Percentiles rank a stretch among this genome's conserved stretches.
phyloP scores from a whole-genome alignment of 2,113 vertebrate genomes.

The Salminus brasiliensis region DNA sequence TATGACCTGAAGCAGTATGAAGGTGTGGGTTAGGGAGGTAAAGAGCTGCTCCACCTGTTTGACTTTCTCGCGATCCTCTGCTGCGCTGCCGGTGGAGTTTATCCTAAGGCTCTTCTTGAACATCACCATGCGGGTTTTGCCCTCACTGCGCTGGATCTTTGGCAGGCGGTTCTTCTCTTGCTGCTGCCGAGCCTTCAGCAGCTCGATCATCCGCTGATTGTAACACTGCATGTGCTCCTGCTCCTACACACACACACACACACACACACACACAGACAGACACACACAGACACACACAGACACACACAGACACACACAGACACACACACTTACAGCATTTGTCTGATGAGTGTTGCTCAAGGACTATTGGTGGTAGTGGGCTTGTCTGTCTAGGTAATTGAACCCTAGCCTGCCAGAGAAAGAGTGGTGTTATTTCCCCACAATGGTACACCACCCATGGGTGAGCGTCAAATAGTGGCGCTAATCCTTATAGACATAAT shows the following conservation, averaged over 20 bases:
- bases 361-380: too few relatives aligned
- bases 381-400: too few relatives aligned
- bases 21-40: too few relatives aligned
- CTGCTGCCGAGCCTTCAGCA: slow-evolving; percentile 85
- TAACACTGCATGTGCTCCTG: slow-evolving; percentile 97
- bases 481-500: too few relatives aligned
- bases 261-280: not conserved
- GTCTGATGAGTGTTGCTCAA: too few relatives aligned
- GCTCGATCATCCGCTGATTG: slow-evolving; percentile 93
- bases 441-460: too few relatives aligned
- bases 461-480: too few relatives aligned
- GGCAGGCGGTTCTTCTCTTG: slow-evolving; percentile 90
- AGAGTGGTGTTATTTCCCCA: too few relatives aligned
- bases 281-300: not conserved
- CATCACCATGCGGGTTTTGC: slow-evolving; percentile 95
- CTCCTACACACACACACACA: slow-evolving; percentile 77
- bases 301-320: not conserved
- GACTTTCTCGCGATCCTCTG: slow-evolving; percentile 89
- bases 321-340: too few relatives aligned
- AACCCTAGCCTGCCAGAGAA: too few relatives aligned
- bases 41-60: slow-evolving; percentile 83
- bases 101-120: slow-evolving; percentile 98
- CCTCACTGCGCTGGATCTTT: slow-evolving; percentile 92
- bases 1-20: too few relatives aligned
- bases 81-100: slow-evolving; percentile 76